phyloP scores from a whole-genome alignment of 2,113 vertebrate species.

The Oreochromis niloticus region DNA sequence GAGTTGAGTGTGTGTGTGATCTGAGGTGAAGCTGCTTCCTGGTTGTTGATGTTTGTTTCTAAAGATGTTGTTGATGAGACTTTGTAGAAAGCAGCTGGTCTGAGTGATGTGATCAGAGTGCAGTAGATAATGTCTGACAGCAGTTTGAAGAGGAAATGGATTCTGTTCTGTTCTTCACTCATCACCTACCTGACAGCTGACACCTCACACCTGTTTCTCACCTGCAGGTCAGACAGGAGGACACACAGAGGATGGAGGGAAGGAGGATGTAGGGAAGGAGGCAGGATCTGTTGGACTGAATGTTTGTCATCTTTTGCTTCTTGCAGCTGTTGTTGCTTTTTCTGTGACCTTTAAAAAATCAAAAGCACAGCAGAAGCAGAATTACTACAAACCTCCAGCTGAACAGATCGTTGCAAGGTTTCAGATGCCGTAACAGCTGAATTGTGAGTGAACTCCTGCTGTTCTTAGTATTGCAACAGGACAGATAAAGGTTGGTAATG shows the following conservation, averaged over 20 bases:
- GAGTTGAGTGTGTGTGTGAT: too few species aligned
- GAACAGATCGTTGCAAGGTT: neutral
- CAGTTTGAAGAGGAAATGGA: neutral
- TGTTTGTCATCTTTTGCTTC: neutral
- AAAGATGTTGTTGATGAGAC: too few species aligned
- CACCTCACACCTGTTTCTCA: neutral
- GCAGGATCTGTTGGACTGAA: rapidly evolving
- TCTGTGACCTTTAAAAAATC: neutral
- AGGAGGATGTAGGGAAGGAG: neutral
- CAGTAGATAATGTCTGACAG: neutral
- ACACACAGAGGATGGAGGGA: rapidly evolving
- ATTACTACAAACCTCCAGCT: neutral
- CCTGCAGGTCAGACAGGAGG: rapidly evolving
- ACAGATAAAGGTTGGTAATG: neutral
- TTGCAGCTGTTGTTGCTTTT: neutral
- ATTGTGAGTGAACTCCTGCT: neutral
- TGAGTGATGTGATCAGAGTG: too few species aligned
- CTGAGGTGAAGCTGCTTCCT: too few species aligned
- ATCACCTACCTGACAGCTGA: neutral
- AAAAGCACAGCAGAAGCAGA: neutral
- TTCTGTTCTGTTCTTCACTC: neutral
- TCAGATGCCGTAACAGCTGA: rapidly evolving
- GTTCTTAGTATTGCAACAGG: neutral
- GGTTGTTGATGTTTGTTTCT: too few species aligned
- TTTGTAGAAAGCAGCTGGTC: too few species aligned